Percentiles rank a stretch among this genome's conserved stretches.
Evolutionary conservation across 2,797 vertebrate genomes (phyloP).

Genomic region (Sibirionetta formosa): DNA sequence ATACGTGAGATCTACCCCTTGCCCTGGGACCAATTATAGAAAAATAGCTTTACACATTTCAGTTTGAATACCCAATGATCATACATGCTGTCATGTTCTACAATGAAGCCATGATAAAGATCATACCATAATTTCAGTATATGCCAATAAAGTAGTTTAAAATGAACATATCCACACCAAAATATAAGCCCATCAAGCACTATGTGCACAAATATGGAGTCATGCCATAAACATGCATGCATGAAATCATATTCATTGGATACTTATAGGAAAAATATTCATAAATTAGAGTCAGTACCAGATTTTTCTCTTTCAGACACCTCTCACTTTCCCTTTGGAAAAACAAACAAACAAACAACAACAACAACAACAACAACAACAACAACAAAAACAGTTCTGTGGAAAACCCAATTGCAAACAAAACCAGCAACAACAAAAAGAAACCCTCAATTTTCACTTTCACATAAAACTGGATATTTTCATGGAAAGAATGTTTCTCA

Average conservation of each 20-base stretch:
- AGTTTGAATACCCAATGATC: conserved; percentile 77
- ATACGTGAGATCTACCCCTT: conserved; percentile 77
- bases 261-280: not conserved
- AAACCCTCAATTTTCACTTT: not conserved
- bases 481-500: rapidly evolving
- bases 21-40: conserved; percentile 83
- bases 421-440: no score
- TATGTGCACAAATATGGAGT: not conserved
- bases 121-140: conserved; percentile 5
- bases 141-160: not conserved
- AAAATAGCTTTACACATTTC: conserved; percentile 78
- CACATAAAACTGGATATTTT: not conserved
- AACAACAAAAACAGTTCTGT: not conserved
- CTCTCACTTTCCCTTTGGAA: not conserved
- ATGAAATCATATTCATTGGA: not conserved
- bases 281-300: not conserved
- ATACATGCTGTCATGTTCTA: conserved; percentile 72
- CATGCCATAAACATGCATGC: not conserved
- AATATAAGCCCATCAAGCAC: not conserved
- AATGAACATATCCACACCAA: not conserved
- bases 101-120: conserved; percentile 57
- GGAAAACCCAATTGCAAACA: rapidly evolving
- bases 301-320: not conserved
- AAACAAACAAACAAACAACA: not conserved
- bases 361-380: not conserved